Conservation (phyloP, 2,888 invertebrate species). For the Spodoptera picta region DNA sequence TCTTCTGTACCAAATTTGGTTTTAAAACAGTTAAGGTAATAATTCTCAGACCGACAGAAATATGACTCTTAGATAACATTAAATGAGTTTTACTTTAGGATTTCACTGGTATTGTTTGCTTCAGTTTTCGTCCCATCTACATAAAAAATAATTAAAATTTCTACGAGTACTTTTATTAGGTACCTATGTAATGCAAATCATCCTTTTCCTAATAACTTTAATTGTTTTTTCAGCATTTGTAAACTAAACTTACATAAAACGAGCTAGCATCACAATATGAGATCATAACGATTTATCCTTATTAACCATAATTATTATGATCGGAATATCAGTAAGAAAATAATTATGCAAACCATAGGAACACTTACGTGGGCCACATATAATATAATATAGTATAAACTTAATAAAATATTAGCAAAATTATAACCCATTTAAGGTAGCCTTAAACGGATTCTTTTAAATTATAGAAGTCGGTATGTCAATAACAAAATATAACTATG, state of each 20-base stretch:
- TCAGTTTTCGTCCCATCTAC: too few species aligned
- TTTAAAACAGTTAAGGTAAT: too few species aligned
- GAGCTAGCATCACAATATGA: slow-evolving; percentile 54
- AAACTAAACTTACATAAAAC: slow-evolving; percentile 42
- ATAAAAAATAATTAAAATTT: too few species aligned
- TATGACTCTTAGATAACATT: too few species aligned
- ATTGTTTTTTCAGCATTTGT: slow-evolving; percentile 39
- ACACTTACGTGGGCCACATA: slow-evolving; percentile 29
- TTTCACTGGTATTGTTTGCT: too few species aligned
- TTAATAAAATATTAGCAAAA: slow-evolving; percentile 34
- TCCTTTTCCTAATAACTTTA: slow-evolving; percentile 28
- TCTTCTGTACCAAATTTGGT: too few species aligned
- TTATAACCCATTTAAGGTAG: slow-evolving; percentile 14
- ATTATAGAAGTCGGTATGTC: slow-evolving; percentile 9
- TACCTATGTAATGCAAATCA: slow-evolving; percentile 30
- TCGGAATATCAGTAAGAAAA: slow-evolving; percentile 26
- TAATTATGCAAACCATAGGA: slow-evolving; percentile 37
- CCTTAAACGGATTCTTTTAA: slow-evolving; percentile 28
- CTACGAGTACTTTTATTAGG: not conserved
- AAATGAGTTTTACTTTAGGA: too few species aligned
- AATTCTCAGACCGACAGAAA: too few species aligned
- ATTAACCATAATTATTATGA: slow-evolving; percentile 37
- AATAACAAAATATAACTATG: slow-evolving; percentile 16
- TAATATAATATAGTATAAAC: slow-evolving; percentile 34
- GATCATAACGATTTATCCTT: slow-evolving; percentile 49